Evolutionary conservation across 2,797 vertebrate genomes (phyloP).

Genomic region (Halcyon badia): DNA sequence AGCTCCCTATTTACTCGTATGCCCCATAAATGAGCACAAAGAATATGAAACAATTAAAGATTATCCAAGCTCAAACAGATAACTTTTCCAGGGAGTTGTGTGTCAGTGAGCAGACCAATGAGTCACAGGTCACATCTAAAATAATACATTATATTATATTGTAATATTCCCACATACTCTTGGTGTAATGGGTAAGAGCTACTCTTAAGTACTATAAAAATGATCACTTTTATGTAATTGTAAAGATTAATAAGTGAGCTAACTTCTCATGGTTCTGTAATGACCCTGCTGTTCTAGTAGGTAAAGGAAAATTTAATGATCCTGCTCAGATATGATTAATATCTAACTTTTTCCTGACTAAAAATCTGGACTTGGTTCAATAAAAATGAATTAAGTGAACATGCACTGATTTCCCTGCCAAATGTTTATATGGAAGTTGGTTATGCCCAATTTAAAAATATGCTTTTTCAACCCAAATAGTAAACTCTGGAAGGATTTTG

Average conservation of each 20-base stretch:
- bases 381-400: conserved; percentile 80
- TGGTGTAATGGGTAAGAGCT: conserved; percentile 66
- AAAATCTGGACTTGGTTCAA: conserved; percentile 79
- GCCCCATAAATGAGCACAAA: not conserved
- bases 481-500: conserved; percentile 66
- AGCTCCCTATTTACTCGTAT: conserved; percentile 44
- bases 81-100: conserved; percentile 46
- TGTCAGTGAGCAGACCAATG: conserved; percentile 60
- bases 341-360: conserved; percentile 75
- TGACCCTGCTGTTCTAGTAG: conserved; percentile 72
- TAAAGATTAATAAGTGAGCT: conserved; percentile 77
- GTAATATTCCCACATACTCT: conserved; percentile 56
- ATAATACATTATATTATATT: conserved; percentile 63
- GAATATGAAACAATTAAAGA: conserved; percentile 68
- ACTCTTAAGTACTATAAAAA: conserved; percentile 76
- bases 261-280: conserved; percentile 77
- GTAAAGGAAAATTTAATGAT: conserved; percentile 80
- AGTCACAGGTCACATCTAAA: conserved; percentile 73
- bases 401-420: conserved; percentile 70
- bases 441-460: conserved; percentile 77
- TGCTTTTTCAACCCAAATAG: conserved; percentile 67
- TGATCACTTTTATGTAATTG: conserved; percentile 78
- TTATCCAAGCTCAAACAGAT: conserved; percentile 57
- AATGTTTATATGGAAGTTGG: conserved; percentile 70
- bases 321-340: conserved; percentile 77